These are phyloP conservation scores for Nematostella vectensis DNA, from an alignment of 92 coral and sea anemone genomes.

Conservation along the genomic window DNA sequence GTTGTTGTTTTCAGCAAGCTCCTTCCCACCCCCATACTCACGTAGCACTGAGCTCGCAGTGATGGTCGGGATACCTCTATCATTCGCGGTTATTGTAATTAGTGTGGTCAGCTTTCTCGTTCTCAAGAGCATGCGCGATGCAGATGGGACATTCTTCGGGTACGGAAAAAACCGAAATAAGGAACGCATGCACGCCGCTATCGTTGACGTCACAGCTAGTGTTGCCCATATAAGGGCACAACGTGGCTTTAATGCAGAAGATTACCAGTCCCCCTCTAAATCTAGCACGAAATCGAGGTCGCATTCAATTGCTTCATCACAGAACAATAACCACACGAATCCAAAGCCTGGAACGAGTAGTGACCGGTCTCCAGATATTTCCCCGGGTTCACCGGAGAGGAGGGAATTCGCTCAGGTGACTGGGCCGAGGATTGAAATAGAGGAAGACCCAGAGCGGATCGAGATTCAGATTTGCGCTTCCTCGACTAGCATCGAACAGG, in stretches of 20 bases:
- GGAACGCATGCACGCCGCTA: conserved; percentile 54
- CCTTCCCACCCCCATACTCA: conserved; percentile 53
- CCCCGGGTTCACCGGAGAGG: background rate
- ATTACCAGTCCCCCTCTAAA: conserved; percentile 23
- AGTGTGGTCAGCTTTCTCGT: conserved; percentile 49
- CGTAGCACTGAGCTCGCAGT: conserved; percentile 59
- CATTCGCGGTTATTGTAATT: conserved; percentile 53
- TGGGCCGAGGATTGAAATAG: conserved; percentile 1
- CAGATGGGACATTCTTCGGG: conserved; percentile 64
- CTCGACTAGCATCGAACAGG: conserved; percentile 51
- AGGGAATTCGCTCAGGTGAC: background rate
- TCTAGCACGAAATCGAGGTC: conserved; percentile 7
- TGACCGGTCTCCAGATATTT: background rate
- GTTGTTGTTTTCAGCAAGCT: conserved; percentile 9
- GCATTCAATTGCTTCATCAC: background rate
- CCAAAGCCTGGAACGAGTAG: background rate
- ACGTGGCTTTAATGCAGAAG: conserved; percentile 15
- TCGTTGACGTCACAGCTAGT: conserved; percentile 50
- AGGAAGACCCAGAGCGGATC: conserved; percentile 33
- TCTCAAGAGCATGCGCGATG: conserved; percentile 52
- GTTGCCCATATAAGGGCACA: conserved; percentile 71
- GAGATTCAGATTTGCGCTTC: conserved; percentile 47
- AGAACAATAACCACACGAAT: background rate
- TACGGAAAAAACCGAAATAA: conserved; percentile 67
- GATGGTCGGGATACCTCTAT: conserved; percentile 70